Base-by-base conservation (phyloP, 2,113 vertebrate genomes). In the Entosphenus tridentatus region DNA sequence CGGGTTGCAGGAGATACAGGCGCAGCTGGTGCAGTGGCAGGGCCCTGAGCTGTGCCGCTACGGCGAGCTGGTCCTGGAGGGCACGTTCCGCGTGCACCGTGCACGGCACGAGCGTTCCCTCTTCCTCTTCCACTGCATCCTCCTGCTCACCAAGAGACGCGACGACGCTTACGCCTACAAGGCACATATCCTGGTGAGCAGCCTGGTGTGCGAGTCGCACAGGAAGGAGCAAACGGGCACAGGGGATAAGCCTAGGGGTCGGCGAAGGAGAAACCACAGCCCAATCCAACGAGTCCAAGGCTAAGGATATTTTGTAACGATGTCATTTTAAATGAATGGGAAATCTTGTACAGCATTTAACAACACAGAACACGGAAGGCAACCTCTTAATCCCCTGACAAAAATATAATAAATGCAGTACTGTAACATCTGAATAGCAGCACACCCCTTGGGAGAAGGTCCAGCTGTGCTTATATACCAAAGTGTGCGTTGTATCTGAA, bases 11-110 rank as follows among this genome's bases (percentile, higher is more conserved):
- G 93, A 97, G 81, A 85, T 97, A 57, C 91, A 97, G 77, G 93
- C 88, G 0, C 79, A 95, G 74, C 82, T 97, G 75, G 84, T 95
- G 75, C 88, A 91, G 77, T 96, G 91, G 91, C 95, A 93, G 73
- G 93, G 93, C 8, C 79, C 84, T 0, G 91, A 96, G 73, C 82
- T 97, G 76, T 90, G 89, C 17, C 89, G 80, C 3, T 96, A 82
- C 0, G 90, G 91, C 16, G 93, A 97, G 71, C 83, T 97, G 17
- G 91, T 95, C 69, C 80, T 97, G 71, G 93, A 97, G 76, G 89
- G 88, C 59, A 92, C 85, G 0, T 97, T 97, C 74, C 87, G 87
- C 0, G 78, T 87, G 8, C 86, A 93, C 70, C 84, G 87, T 0
- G 86, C 84, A 1, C 89, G 87, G 75, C 93, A 86, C 0, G 87